Percentiles rank a stretch among this genome's conserved stretches.
phyloP scores from a whole-genome alignment of 2,113 vertebrate genomes.

The Arizona elegans region DNA sequence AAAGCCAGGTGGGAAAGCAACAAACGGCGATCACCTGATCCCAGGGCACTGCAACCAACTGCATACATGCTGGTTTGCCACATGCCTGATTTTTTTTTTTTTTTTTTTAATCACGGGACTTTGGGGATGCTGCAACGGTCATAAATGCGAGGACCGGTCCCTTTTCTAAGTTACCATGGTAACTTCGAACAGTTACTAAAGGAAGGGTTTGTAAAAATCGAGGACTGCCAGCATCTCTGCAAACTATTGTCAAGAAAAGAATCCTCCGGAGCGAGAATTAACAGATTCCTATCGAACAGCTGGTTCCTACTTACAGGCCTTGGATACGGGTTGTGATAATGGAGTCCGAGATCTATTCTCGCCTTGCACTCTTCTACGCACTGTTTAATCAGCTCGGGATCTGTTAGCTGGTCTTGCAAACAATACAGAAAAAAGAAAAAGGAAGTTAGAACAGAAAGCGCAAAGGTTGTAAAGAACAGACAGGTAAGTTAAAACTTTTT shows the following conservation, averaged over 20 bases:
- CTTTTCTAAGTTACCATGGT: no score
- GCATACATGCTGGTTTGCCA: no score
- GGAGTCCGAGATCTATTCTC: conserved; percentile 91
- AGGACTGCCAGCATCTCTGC: neutral
- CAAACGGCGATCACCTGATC: no score
- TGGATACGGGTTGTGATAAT: conserved; percentile 93
- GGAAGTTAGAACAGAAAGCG: neutral
- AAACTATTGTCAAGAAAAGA: neutral
- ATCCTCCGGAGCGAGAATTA: neutral
- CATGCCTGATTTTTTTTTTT: no score
- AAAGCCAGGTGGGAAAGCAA: no score
- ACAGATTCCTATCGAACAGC: neutral
- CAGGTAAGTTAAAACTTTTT: conserved; percentile 17
- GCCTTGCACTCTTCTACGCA: conserved; percentile 89
- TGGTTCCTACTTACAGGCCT: conserved; percentile 82
- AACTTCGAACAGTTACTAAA: no score
- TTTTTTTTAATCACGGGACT: no score
- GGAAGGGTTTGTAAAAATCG: neutral
- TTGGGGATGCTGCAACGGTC: no score
- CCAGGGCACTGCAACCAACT: no score
- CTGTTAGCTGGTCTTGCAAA: conserved; percentile 76
- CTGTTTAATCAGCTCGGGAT: conserved; percentile 77
- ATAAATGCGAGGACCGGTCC: no score
- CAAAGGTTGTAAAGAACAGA: conserved; percentile 15
- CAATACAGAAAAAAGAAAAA: neutral